phyloP scores from a whole-genome alignment of 1,140 invertebrate genomes.

The Cyclargus thomasi region DNA sequence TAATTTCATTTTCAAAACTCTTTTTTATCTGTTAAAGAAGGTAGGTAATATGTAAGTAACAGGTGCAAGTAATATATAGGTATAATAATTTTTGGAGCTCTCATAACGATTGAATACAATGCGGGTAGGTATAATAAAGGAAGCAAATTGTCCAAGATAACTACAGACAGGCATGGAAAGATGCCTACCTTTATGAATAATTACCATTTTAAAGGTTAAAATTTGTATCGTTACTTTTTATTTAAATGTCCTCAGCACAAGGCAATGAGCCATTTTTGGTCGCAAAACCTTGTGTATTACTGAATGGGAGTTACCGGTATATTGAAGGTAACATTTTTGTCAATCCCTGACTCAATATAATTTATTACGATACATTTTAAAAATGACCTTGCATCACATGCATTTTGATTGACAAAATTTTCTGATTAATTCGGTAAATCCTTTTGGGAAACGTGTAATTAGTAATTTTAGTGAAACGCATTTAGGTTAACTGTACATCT shows the following conservation, averaged over 20 bases:
- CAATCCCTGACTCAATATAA: not conserved
- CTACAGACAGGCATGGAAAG: too few relatives aligned
- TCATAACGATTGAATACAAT: too few relatives aligned
- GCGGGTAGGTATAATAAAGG: too few relatives aligned
- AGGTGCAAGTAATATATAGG: too few relatives aligned
- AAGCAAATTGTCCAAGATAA: too few relatives aligned
- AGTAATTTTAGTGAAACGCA: too few relatives aligned
- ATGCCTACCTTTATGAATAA: not conserved
- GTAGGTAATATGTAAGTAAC: too few relatives aligned
- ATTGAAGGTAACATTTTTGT: not conserved
- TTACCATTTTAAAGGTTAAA: not conserved
- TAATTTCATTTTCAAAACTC: too few relatives aligned
- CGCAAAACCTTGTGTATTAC: not conserved
- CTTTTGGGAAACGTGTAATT: not conserved
- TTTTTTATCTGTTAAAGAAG: too few relatives aligned
- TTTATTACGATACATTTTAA: not conserved
- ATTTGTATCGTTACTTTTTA: not conserved
- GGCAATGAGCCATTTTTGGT: constrained; percentile 7
- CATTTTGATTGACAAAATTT: not conserved
- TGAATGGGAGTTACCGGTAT: not conserved
- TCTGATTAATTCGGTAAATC: not conserved
- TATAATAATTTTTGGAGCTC: too few relatives aligned
- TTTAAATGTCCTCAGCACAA: not conserved
- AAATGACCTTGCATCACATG: not conserved
- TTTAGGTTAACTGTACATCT: not conserved